Evolutionary conservation across 92 coral and sea anemone species (phyloP), one percentile per base, ranked within the genome.

Genomic region (Epizoanthus rinbou): DNA sequence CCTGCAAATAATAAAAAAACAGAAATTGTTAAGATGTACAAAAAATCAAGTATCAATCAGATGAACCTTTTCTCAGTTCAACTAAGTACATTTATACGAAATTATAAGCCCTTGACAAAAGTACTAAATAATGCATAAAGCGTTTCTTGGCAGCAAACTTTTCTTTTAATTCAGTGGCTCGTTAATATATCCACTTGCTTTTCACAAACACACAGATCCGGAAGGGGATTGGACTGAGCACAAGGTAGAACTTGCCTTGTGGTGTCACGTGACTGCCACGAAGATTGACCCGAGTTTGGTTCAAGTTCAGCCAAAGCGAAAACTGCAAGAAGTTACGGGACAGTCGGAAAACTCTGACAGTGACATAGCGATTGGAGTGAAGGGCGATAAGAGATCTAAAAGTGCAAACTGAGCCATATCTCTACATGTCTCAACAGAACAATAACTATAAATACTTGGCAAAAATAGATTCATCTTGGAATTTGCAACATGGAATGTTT

Each of bases 141-240:
- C 6, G 5, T 37, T 37, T 4, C 43, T 37, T 37, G 6, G 43
- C 6, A 37, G 0, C 43, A 37, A 37, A 1, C 43, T 37, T 37
- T 37, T 37, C 31, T 1, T 37, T 37, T 60, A 80, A 37, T 37
- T 37, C 43, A 37, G 43, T 37, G 6, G 2, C 43, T 37, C 5
- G 43, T 37, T 37, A 37, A 37, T 37, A 6, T 65, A 18, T 53
- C 22, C 52, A 14, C 13, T 73, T 47, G 3, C 19, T 22, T 83
- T 76, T 35, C 57, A 35, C 28, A 25, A 50, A 50, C 54, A 50
- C 58, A 17, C 37, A 97, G 99, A 92, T 35, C 89, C 99, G 2
- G 58, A 81, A 62, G 95, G 92, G 14, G 76, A 89, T 4, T 97
- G 99, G 99, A 90, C 93, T 58, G 99, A 88, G 65, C 99, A 97